phyloP scores from a whole-genome alignment of 2,888 invertebrate genomes.

The Nezara viridula region DNA sequence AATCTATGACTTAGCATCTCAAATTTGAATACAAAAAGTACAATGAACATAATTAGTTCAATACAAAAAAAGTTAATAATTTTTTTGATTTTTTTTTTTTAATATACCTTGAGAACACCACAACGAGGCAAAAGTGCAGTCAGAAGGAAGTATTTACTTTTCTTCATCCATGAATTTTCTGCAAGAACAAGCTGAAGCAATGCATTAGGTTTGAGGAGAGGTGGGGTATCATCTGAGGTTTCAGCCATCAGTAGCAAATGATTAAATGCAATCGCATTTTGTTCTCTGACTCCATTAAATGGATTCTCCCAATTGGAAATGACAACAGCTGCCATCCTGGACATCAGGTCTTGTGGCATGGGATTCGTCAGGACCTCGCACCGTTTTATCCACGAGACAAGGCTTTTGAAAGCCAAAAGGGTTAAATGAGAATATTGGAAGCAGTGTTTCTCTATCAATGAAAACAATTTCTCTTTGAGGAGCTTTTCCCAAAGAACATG shows the following conservation, averaged over 20 bases:
- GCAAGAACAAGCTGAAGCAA: conserved; percentile 67
- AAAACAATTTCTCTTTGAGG: conserved; percentile 60
- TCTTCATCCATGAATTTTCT: conserved; percentile 73
- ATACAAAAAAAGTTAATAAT: too few species aligned
- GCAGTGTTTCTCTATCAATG: conserved; percentile 61
- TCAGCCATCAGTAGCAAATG: conserved; percentile 67
- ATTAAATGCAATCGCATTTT: conserved; percentile 72
- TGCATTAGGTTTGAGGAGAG: conserved; percentile 63
- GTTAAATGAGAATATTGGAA: conserved; percentile 61
- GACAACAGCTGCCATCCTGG: conserved; percentile 71
- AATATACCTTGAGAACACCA: conserved; percentile 65
- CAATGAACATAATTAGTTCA: too few species aligned
- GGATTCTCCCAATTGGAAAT: conserved; percentile 77
- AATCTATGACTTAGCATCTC: too few species aligned
- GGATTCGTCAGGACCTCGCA: conserved; percentile 8
- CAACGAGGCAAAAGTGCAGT: conserved; percentile 70
- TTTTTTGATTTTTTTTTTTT: too few species aligned
- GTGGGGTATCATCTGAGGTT: conserved; percentile 48
- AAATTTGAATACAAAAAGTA: too few species aligned
- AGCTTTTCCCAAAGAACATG: conserved; percentile 58
- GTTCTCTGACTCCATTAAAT: conserved; percentile 73
- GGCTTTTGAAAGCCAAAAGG: conserved; percentile 63
- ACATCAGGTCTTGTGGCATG: conserved; percentile 59
- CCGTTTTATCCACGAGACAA: conserved; percentile 59
- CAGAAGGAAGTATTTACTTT: conserved; percentile 75